A percentile compares a stretch with the other conserved stretches of the same genome.
Evolutionary conservation across 2,113 vertebrate genomes (phyloP).

Genomic region (Fukomys damarensis): DNA sequence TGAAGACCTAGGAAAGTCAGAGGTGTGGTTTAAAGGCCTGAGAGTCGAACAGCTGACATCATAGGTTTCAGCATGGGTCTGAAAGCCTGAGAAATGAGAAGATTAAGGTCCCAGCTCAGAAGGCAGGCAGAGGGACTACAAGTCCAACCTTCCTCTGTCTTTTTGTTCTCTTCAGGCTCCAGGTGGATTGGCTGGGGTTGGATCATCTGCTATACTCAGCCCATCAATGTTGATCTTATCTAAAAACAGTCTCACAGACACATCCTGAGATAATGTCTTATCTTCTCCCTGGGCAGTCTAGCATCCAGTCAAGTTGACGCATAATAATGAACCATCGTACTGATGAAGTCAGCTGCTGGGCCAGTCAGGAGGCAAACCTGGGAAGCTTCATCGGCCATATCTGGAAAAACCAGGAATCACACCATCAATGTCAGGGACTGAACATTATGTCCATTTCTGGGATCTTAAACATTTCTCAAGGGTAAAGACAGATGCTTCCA

Average conservation of each 20-base stretch:
- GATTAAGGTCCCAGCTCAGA: neutral
- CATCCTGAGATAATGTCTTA: neutral
- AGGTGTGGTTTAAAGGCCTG: neutral
- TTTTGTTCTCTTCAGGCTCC: neutral
- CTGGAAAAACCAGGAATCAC: neutral
- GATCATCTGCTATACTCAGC: neutral
- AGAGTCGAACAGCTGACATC: neutral
- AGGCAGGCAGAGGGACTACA: neutral
- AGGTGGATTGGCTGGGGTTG: neutral
- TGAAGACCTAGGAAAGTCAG: neutral
- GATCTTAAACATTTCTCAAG: conserved; percentile 18
- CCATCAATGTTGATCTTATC: neutral
- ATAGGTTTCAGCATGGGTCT: neutral
- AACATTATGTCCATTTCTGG: conserved; percentile 27
- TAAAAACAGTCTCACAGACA: neutral
- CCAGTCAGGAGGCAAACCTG: neutral
- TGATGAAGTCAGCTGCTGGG: neutral
- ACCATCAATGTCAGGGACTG: neutral
- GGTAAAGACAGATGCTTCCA: conserved; percentile 18
- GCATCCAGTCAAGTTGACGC: neutral
- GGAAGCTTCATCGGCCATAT: neutral
- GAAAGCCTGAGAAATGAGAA: neutral
- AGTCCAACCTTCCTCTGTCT: neutral
- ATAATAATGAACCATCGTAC: neutral
- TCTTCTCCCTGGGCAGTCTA: neutral